Base-by-base conservation (phyloP, 2,797 vertebrate species). In the Lagodon rhomboides region DNA sequence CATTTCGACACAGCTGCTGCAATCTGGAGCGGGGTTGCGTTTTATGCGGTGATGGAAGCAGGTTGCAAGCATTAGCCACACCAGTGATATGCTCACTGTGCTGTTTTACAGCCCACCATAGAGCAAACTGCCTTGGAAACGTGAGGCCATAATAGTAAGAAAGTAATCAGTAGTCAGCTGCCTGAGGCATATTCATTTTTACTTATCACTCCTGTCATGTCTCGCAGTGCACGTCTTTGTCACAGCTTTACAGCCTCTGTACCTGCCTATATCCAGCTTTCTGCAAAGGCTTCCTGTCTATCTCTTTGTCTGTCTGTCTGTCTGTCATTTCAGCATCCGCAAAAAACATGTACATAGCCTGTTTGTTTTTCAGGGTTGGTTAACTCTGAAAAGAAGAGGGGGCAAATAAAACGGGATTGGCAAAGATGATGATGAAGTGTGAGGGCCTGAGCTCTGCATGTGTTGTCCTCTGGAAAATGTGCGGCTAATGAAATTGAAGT, bases 151-250 rank as follows among this genome's bases (percentile, higher is more conserved):
- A 92, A 92, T 93, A 91, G 91, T 93, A 90, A 88, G 91, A 91
- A 92, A 81, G 89, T 94, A 95, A 95, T 95, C 91, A 94, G 77
- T 64, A 83, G 85, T 85, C 74, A 82, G 85, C 83, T 87, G 92
- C 93, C 84, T 77, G 79, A 59, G 88, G 93, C 88, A 86, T 88
- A 90, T 93, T 94, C 88, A 90, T 91, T 92, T 92, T 92, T 90
- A 91, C 89, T 91, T 89, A 92, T 87, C 85, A 81, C 83, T 82
- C 75, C 75, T 85, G 86, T 91, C 87, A 83, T 88, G 86, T 90
- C 84, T 79, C 73, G 85, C 75, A 47, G 59, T 76, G 68, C 73
- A 82, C 12, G 12, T 79, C 85, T 88, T 80, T 88, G 85, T 90
- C 86, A 87, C 54, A 68, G 82, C 70, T 81, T 80, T 80, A 81